These are phyloP conservation scores for Drosophila dunni DNA, from an alignment of 1,140 invertebrate genomes.

Conservation along the genomic window DNA sequence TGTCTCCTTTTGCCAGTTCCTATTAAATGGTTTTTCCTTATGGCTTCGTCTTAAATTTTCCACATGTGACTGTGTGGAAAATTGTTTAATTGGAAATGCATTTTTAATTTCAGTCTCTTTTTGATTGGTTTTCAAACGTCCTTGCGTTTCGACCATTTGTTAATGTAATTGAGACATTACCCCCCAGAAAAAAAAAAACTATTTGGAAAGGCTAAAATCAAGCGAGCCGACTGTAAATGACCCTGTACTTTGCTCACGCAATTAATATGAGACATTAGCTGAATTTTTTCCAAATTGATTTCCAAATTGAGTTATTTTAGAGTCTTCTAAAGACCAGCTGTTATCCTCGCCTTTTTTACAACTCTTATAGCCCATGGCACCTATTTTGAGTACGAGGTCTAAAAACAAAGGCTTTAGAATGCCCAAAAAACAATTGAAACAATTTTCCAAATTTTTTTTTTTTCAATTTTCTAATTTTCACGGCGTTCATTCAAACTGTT, in stretches of 20 bases:
- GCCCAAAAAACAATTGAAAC: conserved; percentile 38
- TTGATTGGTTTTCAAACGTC: conserved; percentile 24
- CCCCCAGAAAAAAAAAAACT: conserved; percentile 4
- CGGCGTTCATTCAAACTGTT: conserved; percentile 1
- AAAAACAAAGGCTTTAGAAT: background rate
- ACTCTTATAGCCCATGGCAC: too few relatives aligned
- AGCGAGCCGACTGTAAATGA: too few relatives aligned
- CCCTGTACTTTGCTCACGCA: too few relatives aligned
- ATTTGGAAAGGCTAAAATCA: too few relatives aligned
- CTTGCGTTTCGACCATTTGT: conserved; percentile 44
- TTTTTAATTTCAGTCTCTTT: conserved; percentile 26
- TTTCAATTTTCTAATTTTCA: conserved; percentile 19
- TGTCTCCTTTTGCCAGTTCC: conserved; percentile 37
- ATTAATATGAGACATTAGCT: too few relatives aligned
- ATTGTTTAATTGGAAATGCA: conserved; percentile 56
- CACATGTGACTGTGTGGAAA: conserved; percentile 67
- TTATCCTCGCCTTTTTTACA: too few relatives aligned
- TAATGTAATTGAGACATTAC: conserved; percentile 68
- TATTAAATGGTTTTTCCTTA: conserved; percentile 47
- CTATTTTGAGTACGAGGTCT: too few relatives aligned
- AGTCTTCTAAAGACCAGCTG: too few relatives aligned
- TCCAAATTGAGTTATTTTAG: too few relatives aligned
- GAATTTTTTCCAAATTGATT: too few relatives aligned
- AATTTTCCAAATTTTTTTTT: conserved; percentile 40
- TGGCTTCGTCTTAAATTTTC: conserved; percentile 47